Percentiles rank a stretch among this genome's conserved stretches.
phyloP scores from a whole-genome alignment of 2,797 vertebrate species.

The Ispidina picta region DNA sequence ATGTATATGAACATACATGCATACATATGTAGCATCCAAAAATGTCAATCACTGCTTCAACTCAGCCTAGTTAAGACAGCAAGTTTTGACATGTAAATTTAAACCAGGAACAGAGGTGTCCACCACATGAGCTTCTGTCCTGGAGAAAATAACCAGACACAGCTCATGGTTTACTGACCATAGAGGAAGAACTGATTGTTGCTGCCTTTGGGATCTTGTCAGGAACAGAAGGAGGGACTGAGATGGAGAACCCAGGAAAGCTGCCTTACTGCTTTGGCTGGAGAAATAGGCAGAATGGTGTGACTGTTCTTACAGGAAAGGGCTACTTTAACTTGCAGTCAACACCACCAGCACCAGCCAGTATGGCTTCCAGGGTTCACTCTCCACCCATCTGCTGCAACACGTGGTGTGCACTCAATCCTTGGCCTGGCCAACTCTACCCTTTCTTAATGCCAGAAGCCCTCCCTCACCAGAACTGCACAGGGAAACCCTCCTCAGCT shows the following conservation, averaged over 20 bases:
- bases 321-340: neutral
- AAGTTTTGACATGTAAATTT: neutral
- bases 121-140: neutral
- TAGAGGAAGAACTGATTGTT: neutral
- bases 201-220: neutral
- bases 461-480: neutral
- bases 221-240: neutral
- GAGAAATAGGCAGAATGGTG: neutral
- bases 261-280: neutral
- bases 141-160: neutral
- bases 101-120: neutral
- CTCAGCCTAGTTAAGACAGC: neutral
- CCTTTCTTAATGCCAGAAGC: neutral
- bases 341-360: neutral
- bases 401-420: too few relatives aligned
- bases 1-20: neutral
- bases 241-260: neutral
- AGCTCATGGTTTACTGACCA: neutral
- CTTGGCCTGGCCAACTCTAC: neutral
- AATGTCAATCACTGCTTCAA: neutral
- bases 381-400: neutral
- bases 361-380: neutral
- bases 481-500: neutral
- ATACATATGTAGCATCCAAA: neutral
- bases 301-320: neutral